phyloP scores from a whole-genome alignment of 2,797 vertebrate species.

The Aldrovandia affinis region DNA sequence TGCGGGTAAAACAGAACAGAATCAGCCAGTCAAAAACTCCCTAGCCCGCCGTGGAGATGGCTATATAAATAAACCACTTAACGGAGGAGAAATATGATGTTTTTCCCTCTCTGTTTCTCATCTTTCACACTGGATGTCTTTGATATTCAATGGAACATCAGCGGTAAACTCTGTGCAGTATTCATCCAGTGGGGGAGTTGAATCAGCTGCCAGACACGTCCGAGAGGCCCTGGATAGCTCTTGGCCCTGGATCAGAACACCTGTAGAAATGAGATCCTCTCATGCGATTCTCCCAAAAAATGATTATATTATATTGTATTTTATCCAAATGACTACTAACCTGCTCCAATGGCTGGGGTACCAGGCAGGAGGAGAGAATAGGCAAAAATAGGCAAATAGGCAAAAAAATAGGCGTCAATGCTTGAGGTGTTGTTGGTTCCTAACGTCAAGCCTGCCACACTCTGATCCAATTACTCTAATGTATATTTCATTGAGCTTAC shows the following conservation, averaged over 20 bases:
- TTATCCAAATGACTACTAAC: constrained; percentile 22
- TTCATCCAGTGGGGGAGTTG: background rate
- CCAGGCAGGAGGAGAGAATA: constrained; percentile 10
- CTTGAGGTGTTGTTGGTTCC: constrained; percentile 48
- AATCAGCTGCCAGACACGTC: background rate
- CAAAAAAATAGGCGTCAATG: constrained; percentile 29
- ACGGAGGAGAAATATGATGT: constrained; percentile 37
- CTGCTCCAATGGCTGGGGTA: constrained; percentile 14
- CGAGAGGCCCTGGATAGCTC: background rate
- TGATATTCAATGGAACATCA: constrained; percentile 44
- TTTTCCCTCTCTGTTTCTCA: constrained; percentile 61
- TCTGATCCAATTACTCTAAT: constrained; percentile 68
- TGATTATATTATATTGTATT: background rate
- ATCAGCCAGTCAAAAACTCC: constrained; percentile 68
- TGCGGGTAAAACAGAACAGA: constrained; percentile 62
- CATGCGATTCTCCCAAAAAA: constrained; percentile 18
- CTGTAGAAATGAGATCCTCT: constrained; percentile 17
- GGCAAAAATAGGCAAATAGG: constrained; percentile 38
- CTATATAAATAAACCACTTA: constrained; percentile 69
- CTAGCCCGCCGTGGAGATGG: constrained; percentile 62
- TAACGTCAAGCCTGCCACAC: constrained; percentile 45
- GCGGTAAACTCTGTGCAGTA: background rate
- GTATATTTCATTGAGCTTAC: constrained; percentile 70
- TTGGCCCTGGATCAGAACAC: constrained; percentile 18
- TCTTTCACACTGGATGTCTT: constrained; percentile 50